Evolutionary conservation across 2,888 invertebrate species (phyloP), one percentile per base, ranked within the genome.

Genomic region (Microchrysa polita): DNA sequence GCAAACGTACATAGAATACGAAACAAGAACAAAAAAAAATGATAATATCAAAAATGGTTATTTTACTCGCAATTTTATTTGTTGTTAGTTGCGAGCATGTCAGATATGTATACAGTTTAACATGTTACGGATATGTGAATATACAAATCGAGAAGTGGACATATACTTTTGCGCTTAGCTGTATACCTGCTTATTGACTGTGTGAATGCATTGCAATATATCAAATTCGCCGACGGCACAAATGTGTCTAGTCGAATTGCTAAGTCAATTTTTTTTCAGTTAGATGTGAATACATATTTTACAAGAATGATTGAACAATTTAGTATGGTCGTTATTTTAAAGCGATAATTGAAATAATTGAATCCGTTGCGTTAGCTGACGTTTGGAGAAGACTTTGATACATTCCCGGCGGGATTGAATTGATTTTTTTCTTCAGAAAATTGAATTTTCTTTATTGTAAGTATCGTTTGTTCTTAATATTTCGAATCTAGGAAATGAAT

Each of bases 281-380:
- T 34, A 34, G 48, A 12, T 42, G 14, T 48, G 48, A 48, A 48
- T 4, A n/a, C n/a, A n/a, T n/a, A 48, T 48, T n/a, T 48, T 48
- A n/a, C 10, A n/a, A 48, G 48, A 7, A 48, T 48, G 12, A 48
- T 48, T 48, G 12, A 48, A 48, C 12, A 48, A n/a, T 7, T 48
- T 48, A 48, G 48, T n/a, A n/a, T 48, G 48, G 16, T 48, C 16
- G 4, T 48, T 4, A 48, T n/a, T 48, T 10, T 48, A 48, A 48
- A 48, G 48, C 12, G 48, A 48, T 48, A 48, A 48, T 48, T 48
- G 48, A 48, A 48, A 48, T 48, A 48, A 48, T 48, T 48, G 48
- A 48, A 48, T 4, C 5, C 12, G 2, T 48, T 10, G 2, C 48
- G 27, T 5, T 48, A n/a, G 48, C 4, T 48, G 48, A 12, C 14